Conservation (phyloP, 2,797 vertebrate species). For the Pangasius macronema region DNA sequence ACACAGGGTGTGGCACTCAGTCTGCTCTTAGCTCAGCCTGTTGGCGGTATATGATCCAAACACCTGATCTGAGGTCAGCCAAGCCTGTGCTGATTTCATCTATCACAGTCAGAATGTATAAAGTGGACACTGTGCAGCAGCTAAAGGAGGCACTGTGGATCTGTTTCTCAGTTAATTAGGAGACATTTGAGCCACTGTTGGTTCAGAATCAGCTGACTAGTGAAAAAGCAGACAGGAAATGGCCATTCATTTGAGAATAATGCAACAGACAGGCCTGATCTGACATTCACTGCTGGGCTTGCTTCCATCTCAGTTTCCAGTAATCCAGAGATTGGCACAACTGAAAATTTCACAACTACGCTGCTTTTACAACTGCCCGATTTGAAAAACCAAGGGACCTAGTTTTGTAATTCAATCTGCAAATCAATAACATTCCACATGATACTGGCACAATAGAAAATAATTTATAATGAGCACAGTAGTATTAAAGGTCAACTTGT, state of each 20-base stretch:
- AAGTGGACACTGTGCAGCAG: slow-evolving; percentile 17
- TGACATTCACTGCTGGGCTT: slow-evolving; percentile 39
- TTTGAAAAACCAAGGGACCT: slow-evolving; percentile 10
- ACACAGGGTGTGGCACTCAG: slow-evolving; percentile 13
- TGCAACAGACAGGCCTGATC: slow-evolving; percentile 29
- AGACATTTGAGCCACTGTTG: slow-evolving; percentile 37
- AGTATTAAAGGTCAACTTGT: background rate
- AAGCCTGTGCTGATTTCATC: slow-evolving; percentile 9
- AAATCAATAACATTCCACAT: background rate
- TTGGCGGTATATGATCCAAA: slow-evolving; percentile 9
- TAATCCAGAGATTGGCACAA: slow-evolving; percentile 27
- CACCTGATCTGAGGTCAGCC: slow-evolving; percentile 22
- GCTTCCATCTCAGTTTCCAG: slow-evolving; percentile 38
- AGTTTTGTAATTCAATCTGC: slow-evolving; percentile 2
- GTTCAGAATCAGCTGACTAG: slow-evolving; percentile 36
- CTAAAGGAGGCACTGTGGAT: background rate
- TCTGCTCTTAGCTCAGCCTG: slow-evolving; percentile 1
- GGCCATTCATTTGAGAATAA: slow-evolving; percentile 46
- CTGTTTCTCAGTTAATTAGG: slow-evolving; percentile 31
- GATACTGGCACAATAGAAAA: background rate
- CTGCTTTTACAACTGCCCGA: background rate
- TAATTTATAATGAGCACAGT: background rate
- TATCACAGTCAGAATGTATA: background rate
- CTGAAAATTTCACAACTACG: background rate
- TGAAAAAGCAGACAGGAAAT: slow-evolving; percentile 44